Evolutionary conservation across 2,113 vertebrate genomes (phyloP).

Genomic region (Danionella cerebrum): DNA sequence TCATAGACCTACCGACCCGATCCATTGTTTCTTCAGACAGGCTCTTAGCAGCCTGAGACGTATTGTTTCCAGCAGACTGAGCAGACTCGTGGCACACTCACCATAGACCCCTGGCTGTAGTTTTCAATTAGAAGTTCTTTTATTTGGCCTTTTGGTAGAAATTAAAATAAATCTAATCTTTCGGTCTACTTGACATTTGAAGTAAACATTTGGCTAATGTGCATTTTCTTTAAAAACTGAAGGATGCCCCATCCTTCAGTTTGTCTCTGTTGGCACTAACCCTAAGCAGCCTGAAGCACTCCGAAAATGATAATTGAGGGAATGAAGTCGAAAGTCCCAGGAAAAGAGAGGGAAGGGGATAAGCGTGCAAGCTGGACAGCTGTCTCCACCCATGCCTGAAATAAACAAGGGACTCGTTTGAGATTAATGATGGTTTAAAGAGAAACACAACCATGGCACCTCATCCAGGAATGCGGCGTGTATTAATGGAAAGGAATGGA

Average conservation of each 20-base stretch:
- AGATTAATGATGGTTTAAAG: constrained; percentile 85
- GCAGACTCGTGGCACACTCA: constrained; percentile 42
- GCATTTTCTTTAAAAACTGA: background rate
- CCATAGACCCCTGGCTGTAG: constrained; percentile 63
- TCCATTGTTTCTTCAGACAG: constrained; percentile 51
- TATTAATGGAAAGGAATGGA: constrained; percentile 76
- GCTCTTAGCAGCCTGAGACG: constrained; percentile 48
- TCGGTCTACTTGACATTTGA: no score
- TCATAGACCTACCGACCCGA: constrained; percentile 52
- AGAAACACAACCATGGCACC: constrained; percentile 73
- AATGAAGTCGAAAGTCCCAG: background rate
- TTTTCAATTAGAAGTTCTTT: constrained; percentile 44
- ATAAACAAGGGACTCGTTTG: constrained; percentile 70
- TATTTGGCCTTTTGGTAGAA: constrained; percentile 33
- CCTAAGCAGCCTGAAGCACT: constrained; percentile 51
- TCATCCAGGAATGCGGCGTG: constrained; percentile 70
- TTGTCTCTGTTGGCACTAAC: constrained; percentile 32
- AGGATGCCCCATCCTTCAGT: background rate
- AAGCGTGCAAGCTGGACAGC: constrained; percentile 62
- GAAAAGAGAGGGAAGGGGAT: background rate
- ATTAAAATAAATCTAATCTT: no score
- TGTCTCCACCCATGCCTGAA: constrained; percentile 71
- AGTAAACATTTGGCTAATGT: no score
- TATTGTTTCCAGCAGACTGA: constrained; percentile 52
- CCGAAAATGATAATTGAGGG: constrained; percentile 38